phyloP scores from a whole-genome alignment of 2,113 vertebrate genomes.

The Fregata magnificens region DNA sequence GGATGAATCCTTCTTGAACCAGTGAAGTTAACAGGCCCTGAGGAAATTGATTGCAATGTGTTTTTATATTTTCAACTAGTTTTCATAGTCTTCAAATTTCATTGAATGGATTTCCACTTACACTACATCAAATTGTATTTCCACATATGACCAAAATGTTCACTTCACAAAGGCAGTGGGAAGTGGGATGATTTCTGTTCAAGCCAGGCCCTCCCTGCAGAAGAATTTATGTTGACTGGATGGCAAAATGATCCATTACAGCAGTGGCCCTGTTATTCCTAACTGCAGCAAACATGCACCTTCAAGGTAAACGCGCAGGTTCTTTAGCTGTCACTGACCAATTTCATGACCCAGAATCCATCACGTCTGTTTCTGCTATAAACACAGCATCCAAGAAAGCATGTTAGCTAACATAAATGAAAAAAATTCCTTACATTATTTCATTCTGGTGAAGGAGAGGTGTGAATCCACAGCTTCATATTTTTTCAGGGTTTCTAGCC shows the following conservation, averaged over 20 bases:
- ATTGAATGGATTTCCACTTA: conserved; percentile 4
- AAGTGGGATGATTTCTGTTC: background rate
- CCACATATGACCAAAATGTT: background rate
- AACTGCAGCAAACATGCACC: background rate
- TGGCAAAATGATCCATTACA: background rate
- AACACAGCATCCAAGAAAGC: background rate
- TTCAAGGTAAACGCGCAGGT: background rate
- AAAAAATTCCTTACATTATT: background rate
- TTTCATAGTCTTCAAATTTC: background rate
- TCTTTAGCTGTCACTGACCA: background rate
- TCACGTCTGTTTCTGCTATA: background rate
- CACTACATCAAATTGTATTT: background rate
- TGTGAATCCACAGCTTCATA: background rate
- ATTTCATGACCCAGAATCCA: background rate
- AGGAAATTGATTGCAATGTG: background rate
- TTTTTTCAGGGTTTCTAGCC: background rate
- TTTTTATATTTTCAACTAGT: background rate
- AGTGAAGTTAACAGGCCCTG: background rate
- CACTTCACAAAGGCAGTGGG: background rate
- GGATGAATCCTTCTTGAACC: background rate
- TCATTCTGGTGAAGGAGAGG: background rate
- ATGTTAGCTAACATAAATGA: background rate
- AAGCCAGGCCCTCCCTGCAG: background rate
- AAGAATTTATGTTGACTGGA: background rate
- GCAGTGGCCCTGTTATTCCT: background rate